Evolutionary conservation across 2,888 invertebrate genomes (phyloP), one percentile per base, ranked within the genome.

Genomic region (Megamerina dolium): DNA sequence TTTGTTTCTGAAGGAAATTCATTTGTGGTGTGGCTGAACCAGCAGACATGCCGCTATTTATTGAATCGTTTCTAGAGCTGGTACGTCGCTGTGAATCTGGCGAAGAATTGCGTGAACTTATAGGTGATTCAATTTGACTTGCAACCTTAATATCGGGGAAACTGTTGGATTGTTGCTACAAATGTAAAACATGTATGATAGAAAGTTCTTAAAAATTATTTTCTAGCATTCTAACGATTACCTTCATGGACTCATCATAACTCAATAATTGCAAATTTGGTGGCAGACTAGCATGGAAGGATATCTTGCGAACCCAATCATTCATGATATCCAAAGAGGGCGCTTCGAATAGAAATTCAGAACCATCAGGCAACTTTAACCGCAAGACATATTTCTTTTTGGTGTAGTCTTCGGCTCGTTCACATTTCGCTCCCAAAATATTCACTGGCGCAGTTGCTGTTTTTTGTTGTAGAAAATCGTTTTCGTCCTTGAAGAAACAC

Each of bases 401-500:
- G 12, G 89, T 91, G 74, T 97, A 97, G 74, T 97, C 94, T 20
- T 85, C 83, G 2, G 95, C 95, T 8, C 85, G 81, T 43, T 83
- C 82, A 68, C 93, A 95, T 31, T 78, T 77, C 0, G 94, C 92
- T 45, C 83, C 81, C 30, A 83, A 74, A 27, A 84, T 82, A 53
- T 83, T 86, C 19, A 94, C 82, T 0, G 91, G 88, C 0, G 93
- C 86, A 3, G 88, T 85, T 0, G 88, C 86, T 0, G 94, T 93
- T 74, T 89, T 87, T 59, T 90, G 86, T 53, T 83, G 82, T 48
- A 82, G 78, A 74, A 94, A 95, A 72, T 93, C 93, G 55, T 85
- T 83, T 63, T 89, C 87, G 66, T 95, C 94, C 64, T 94, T 87
- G 78, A 97, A 99, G 84, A 99, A 97, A 74, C 95, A 96, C 40